Conservation (phyloP, 2,113 vertebrate genomes). For the Nanorana parkeri region DNA sequence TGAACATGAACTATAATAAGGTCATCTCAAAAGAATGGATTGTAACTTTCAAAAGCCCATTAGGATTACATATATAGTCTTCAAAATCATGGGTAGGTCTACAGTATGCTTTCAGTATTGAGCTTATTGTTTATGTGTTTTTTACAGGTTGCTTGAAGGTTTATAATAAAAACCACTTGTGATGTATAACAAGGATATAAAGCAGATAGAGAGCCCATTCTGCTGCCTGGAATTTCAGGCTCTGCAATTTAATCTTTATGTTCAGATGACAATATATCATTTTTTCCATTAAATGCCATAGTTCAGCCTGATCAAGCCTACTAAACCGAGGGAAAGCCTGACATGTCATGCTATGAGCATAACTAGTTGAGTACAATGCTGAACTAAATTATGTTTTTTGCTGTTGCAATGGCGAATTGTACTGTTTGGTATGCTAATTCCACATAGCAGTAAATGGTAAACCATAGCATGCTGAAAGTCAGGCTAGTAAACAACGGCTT, state of each 20-base stretch:
- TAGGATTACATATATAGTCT: slow-evolving; percentile 1
- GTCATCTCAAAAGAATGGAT: no score
- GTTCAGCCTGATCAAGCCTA: background rate
- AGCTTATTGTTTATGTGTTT: slow-evolving; percentile 9
- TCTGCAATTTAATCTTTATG: no score
- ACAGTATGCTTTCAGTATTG: slow-evolving; percentile 5
- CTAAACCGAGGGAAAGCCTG: background rate
- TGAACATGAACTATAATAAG: no score
- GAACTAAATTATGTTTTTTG: no score
- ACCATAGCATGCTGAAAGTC: no score
- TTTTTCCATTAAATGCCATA: background rate
- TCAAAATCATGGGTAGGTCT: no score
- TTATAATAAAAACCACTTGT: slow-evolving; percentile 7
- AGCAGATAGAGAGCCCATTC: background rate
- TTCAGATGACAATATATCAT: slow-evolving; percentile 6
- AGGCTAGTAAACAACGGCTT: no score
- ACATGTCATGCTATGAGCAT: no score
- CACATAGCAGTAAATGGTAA: no score
- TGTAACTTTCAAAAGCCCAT: background rate
- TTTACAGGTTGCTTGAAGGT: slow-evolving; percentile 1
- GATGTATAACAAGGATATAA: background rate
- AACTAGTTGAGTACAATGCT: no score
- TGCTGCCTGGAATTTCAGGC: background rate
- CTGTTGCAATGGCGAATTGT: no score
- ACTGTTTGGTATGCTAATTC: no score